Evolutionary conservation across 2,113 vertebrate species (phyloP).

Genomic region (Barnardius zonarius): DNA sequence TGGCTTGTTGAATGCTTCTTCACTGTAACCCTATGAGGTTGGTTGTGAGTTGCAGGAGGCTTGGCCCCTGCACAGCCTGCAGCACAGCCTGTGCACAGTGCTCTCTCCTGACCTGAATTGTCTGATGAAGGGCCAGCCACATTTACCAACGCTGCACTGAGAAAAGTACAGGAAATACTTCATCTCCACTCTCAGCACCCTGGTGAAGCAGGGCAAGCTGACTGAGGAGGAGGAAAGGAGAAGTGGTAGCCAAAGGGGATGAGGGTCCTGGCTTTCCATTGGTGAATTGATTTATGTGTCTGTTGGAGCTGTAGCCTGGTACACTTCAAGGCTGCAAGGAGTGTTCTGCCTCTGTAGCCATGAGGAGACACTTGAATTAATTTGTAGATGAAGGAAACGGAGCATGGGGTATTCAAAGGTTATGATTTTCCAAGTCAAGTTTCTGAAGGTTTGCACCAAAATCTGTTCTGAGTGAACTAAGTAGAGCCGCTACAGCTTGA

Average conservation of each 20-base stretch:
- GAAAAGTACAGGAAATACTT: slow-evolving; percentile 30
- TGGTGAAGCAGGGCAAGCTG: background rate
- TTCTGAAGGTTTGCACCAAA: background rate
- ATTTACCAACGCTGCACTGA: fast-evolving
- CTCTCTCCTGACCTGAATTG: background rate
- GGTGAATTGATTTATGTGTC: background rate
- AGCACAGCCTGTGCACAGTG: background rate
- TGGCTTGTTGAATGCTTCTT: background rate
- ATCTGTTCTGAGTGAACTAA: background rate
- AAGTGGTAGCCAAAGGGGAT: background rate
- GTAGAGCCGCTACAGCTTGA: background rate
- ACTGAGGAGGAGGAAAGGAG: background rate
- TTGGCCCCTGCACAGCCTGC: background rate
- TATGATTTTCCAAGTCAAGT: background rate
- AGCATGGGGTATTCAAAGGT: background rate
- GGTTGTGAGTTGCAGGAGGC: background rate
- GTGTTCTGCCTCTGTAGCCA: background rate
- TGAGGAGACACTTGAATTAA: slow-evolving; percentile 44
- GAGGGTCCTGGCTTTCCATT: background rate
- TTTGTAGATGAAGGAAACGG: background rate
- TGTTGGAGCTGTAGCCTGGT: background rate
- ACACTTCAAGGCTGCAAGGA: background rate
- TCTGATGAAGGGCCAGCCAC: background rate
- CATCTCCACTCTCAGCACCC: background rate
- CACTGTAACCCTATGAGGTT: background rate